Conservation (phyloP, 2,888 invertebrate genomes). For the Eurytoma californica region DNA sequence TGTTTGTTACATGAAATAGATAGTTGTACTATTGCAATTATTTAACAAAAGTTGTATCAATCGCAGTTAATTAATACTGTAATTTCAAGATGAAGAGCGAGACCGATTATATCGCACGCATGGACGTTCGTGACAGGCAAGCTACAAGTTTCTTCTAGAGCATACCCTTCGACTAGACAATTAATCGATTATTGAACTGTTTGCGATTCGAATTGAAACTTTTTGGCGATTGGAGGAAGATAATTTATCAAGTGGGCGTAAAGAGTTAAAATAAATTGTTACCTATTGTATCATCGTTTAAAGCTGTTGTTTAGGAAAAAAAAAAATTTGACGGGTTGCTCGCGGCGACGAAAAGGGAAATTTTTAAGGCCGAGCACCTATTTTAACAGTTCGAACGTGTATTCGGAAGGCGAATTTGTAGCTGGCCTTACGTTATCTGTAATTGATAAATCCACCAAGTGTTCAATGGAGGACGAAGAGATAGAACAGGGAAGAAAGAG, state of each 20-base stretch:
- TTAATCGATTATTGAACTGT: no score
- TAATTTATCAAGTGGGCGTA: constrained; percentile 5
- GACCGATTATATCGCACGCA: constrained; percentile 50
- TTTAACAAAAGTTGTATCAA: constrained; percentile 57
- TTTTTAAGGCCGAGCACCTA: constrained; percentile 19
- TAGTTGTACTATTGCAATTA: constrained; percentile 64
- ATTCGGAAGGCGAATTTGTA: constrained; percentile 36
- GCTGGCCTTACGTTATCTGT: constrained; percentile 49
- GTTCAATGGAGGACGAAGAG: constrained; percentile 64
- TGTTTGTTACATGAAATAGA: constrained; percentile 66
- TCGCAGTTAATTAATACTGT: constrained; percentile 50
- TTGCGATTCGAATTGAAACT: no score
- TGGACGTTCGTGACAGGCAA: constrained; percentile 48
- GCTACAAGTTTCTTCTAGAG: constrained; percentile 38
- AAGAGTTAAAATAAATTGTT: constrained; percentile 28
- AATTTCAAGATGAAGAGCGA: constrained; percentile 35
- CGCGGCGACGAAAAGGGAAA: constrained; percentile 5
- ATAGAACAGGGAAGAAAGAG: constrained; percentile 18
- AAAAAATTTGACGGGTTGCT: constrained; percentile 20
- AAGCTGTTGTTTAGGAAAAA: constrained; percentile 6
- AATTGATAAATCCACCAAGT: constrained; percentile 69
- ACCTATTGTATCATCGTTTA: constrained; percentile 15
- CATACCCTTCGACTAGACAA: constrained; percentile 26
- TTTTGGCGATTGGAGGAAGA: no score
- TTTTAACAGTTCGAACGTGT: constrained; percentile 11